Conservation (phyloP, 2,888 invertebrate genomes). For the Brachyptera risi region DNA sequence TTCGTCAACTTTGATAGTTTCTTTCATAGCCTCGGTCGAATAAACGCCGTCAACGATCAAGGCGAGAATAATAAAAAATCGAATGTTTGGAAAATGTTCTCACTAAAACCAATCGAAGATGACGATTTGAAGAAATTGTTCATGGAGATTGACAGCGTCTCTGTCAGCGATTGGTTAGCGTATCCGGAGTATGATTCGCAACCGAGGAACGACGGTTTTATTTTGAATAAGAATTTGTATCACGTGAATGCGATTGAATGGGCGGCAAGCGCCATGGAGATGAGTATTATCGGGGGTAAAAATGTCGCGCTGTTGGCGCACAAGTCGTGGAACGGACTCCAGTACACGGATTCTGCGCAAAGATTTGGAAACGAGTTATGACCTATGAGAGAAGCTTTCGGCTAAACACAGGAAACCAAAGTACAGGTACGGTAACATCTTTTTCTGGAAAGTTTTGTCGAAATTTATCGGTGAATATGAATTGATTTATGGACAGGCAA, state of each 20-base stretch:
- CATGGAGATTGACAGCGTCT: conserved; percentile 39
- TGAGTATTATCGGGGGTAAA: conserved; percentile 56
- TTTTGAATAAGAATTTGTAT: conserved; percentile 51
- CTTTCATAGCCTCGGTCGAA: conserved; percentile 48
- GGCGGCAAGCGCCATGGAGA: conserved; percentile 65
- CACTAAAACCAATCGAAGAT: conserved; percentile 46
- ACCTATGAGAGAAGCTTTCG: conserved; percentile 3
- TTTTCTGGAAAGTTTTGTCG: no score
- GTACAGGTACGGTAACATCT: no score
- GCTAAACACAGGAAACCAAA: no score
- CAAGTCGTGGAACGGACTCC: conserved; percentile 37
- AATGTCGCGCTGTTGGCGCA: conserved; percentile 56
- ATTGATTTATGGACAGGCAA: no score
- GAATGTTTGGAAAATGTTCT: conserved; percentile 57
- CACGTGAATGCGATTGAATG: conserved; percentile 61
- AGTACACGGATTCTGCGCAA: not conserved
- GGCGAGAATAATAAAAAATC: no score
- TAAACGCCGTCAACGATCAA: conserved; percentile 42
- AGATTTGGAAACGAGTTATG: conserved; percentile 5
- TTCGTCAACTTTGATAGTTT: conserved; percentile 47
- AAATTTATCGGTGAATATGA: no score
- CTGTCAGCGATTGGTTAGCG: conserved; percentile 51
- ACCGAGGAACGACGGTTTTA: conserved; percentile 45
- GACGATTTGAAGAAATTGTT: conserved; percentile 49
- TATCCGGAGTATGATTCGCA: conserved; percentile 51